Evolutionary conservation across 1,140 invertebrate genomes (phyloP), one percentile per base, ranked within the genome.

Genomic region (Diachasmimorpha longicaudata): DNA sequence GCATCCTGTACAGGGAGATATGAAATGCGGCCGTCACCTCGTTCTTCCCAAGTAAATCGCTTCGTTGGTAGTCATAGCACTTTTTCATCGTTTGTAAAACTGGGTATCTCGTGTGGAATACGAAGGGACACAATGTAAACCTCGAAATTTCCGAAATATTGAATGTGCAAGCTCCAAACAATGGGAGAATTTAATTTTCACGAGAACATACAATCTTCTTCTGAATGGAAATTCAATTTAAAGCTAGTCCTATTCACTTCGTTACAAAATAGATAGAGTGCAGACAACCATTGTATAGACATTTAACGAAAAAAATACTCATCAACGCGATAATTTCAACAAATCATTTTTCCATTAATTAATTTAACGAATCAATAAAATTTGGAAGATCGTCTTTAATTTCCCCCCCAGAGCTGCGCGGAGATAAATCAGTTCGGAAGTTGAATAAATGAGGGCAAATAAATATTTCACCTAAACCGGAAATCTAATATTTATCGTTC

Each of bases 71-170:
- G 58, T 63, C 58, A 63, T 63, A 63, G 58, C 58, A 25, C 58
- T 63, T 63, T 63, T 63, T 63, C 58, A 63, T 63, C 58, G 23
- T 63, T 63, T 63, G 58, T 23, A 63, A 25, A 63, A 63, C 58
- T 23, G 19, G 1, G 19, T 55, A 63, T 63, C 58, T 25, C 58
- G 23, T 11, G 31, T 63, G 58, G 21, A 63, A 63, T 63, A 63
- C 23, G 19, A 31, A 63, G 23, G 23, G 58, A 55, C 48, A 21
- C n/a, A 19, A 55, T 63, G 5, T 63, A 25, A 55, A 55, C 39
- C 39, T 11, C 39, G 39, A 55, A 55, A 55, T 55, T 19, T 55
- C 19, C 19, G 48, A 21, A 55, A 55, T 55, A 55, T 55, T 16
- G 19, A 55, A 21, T 13, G 48, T 55, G n/a, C 19, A 6, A 10